phyloP scores from a whole-genome alignment of 2,888 invertebrate genomes.

The Temnothorax rugatulus region DNA sequence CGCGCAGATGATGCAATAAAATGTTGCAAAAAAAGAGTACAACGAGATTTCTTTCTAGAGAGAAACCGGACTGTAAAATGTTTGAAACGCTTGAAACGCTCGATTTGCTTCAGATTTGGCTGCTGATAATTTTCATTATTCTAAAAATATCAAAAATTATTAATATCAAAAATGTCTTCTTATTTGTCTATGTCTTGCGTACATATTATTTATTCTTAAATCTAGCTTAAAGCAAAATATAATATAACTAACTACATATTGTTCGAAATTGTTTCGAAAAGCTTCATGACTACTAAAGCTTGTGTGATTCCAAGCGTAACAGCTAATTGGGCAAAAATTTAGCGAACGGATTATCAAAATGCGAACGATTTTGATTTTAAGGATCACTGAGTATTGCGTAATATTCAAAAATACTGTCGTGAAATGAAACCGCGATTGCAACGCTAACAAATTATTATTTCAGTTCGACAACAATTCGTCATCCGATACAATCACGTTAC shows the following conservation, averaged over 20 bases:
- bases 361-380: constrained; percentile 47
- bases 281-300: not conserved
- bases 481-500: not conserved
- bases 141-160: not conserved
- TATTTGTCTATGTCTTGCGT: not conserved
- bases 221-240: not conserved
- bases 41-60: too few relatives aligned
- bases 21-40: too few relatives aligned
- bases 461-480: not conserved
- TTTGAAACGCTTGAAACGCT: not conserved
- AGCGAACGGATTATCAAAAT: constrained; percentile 5
- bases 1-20: not conserved
- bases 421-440: not conserved
- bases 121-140: not conserved
- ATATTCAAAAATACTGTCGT: constrained; percentile 44
- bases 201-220: not conserved
- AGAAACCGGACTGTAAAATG: not conserved
- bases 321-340: constrained; percentile 49
- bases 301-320: not conserved
- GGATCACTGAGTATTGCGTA: constrained; percentile 13
- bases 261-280: not conserved
- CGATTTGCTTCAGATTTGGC: not conserved
- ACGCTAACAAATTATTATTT: constrained; percentile 12
- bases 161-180: not conserved
- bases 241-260: not conserved